phyloP scores from a whole-genome alignment of 2,888 invertebrate species.

The Ctenicera cuprea region DNA sequence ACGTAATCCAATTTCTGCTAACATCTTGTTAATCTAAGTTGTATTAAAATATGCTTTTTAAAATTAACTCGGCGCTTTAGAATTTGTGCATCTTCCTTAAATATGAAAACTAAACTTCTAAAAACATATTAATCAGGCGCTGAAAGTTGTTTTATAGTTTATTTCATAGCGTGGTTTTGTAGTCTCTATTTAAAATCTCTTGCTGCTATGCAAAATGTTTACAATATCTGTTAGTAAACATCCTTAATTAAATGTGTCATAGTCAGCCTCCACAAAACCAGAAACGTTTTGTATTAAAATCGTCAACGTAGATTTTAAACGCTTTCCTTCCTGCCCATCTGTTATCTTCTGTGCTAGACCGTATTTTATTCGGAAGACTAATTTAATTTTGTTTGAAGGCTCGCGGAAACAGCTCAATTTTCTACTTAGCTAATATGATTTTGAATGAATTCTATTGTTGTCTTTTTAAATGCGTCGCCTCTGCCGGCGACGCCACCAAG shows the following conservation, averaged over 20 bases:
- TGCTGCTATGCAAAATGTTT: background rate
- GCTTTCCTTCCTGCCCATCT: constrained; percentile 46
- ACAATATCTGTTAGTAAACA: background rate
- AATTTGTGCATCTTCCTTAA: constrained; percentile 25
- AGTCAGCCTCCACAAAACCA: constrained; percentile 34
- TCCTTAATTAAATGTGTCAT: constrained; percentile 42
- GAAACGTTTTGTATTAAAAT: constrained; percentile 35
- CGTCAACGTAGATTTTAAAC: constrained; percentile 44
- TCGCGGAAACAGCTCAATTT: constrained; percentile 41
- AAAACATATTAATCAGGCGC: background rate
- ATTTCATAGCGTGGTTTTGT: background rate
- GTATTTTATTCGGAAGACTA: constrained; percentile 41
- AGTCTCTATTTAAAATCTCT: background rate
- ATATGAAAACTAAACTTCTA: constrained; percentile 24
- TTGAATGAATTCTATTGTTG: constrained; percentile 39
- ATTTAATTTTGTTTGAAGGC: constrained; percentile 44
- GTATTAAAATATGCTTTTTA: too few species aligned
- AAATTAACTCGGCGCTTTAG: too few species aligned
- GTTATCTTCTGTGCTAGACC: constrained; percentile 37
- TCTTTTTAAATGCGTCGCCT: constrained; percentile 16
- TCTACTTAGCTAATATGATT: constrained; percentile 39
- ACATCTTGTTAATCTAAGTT: too few species aligned
- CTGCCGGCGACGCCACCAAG: background rate
- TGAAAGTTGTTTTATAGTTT: constrained; percentile 4
- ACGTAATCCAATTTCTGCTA: too few species aligned